Evolutionary conservation across 2,797 vertebrate genomes (phyloP).

Genomic region (Lacerta agilis): DNA sequence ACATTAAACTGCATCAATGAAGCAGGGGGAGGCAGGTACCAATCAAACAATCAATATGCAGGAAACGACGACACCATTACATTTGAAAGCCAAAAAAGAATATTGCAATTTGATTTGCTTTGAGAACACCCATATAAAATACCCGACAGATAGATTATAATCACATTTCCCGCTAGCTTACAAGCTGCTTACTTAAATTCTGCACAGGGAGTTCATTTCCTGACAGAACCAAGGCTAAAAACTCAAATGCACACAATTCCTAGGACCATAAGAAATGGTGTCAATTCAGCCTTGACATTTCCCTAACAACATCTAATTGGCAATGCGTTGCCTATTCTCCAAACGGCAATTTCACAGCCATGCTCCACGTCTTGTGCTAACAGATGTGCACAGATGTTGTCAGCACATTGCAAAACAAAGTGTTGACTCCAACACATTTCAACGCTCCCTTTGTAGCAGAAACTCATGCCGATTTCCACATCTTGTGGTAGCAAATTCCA

Average conservation of each 20-base stretch:
- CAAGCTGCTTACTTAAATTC: slow-evolving; percentile 58
- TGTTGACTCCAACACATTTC: neutral
- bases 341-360: neutral
- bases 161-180: slow-evolving; percentile 73
- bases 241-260: slow-evolving; percentile 39
- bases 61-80: slow-evolving; percentile 68
- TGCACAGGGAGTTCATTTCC: slow-evolving; percentile 45
- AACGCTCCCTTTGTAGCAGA: neutral
- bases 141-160: slow-evolving; percentile 67
- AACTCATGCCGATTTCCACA: too few species aligned
- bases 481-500: too few species aligned
- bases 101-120: slow-evolving; percentile 66
- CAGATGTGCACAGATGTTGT: too few species aligned
- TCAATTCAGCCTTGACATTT: slow-evolving; percentile 26
- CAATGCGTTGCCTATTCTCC: neutral
- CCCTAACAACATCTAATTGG: slow-evolving; percentile 25
- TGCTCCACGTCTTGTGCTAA: neutral
- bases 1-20: slow-evolving; percentile 78
- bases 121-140: slow-evolving; percentile 62
- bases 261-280: slow-evolving; percentile 30
- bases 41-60: slow-evolving; percentile 77
- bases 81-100: slow-evolving; percentile 66
- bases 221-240: slow-evolving; percentile 50
- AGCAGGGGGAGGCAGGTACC: slow-evolving; percentile 68
- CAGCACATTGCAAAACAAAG: neutral